Evolutionary conservation across 2,113 vertebrate genomes (phyloP).

Genomic region (Girardinichthys multiradiatus): DNA sequence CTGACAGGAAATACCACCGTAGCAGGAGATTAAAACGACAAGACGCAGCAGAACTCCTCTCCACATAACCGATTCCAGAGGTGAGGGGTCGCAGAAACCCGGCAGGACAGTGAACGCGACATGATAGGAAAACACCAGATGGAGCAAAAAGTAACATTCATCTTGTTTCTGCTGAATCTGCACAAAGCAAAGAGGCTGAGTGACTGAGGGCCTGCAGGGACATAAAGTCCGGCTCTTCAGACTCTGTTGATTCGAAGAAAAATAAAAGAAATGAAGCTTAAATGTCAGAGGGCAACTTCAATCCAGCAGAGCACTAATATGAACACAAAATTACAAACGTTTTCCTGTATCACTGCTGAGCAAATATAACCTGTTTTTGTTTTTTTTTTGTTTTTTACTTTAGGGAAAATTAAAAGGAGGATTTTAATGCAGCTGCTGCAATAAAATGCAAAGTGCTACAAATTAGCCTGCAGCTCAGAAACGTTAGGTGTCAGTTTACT

Average conservation of each 20-base stretch:
- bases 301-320: not conserved
- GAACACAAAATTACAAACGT: not conserved
- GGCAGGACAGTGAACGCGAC: slow-evolving; percentile 27
- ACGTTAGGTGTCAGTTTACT: too few species aligned
- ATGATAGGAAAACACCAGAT: slow-evolving; percentile 35
- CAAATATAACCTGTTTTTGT: not conserved
- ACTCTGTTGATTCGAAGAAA: too few species aligned
- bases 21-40: slow-evolving; percentile 67
- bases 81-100: slow-evolving; percentile 43
- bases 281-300: not conserved
- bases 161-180: slow-evolving; percentile 51
- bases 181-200: not conserved
- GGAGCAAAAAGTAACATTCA: slow-evolving; percentile 27
- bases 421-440: too few species aligned
- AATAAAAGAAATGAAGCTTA: too few species aligned
- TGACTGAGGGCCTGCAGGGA: not conserved
- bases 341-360: too few species aligned
- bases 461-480: not conserved
- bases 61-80: slow-evolving; percentile 22
- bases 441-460: too few species aligned
- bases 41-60: slow-evolving; percentile 57
- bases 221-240: not conserved
- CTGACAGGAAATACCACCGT: slow-evolving; percentile 69
- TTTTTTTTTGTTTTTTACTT: too few species aligned
- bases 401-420: not conserved